Evolutionary conservation across 1,140 invertebrate genomes (phyloP), one percentile per base, ranked within the genome.

Genomic region (Philotrypesis tridentata): DNA sequence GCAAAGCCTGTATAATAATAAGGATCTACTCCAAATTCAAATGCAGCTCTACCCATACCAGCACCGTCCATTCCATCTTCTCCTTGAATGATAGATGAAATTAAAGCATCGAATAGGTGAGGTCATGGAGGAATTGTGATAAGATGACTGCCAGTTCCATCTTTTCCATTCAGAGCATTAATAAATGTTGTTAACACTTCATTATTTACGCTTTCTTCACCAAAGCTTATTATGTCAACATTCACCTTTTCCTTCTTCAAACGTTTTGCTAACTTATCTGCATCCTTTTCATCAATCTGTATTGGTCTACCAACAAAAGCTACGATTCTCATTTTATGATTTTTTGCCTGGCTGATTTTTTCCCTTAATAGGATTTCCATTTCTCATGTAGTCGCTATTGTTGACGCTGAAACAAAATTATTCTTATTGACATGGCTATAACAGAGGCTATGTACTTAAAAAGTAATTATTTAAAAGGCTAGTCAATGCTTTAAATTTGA

Each of bases 171-270:
- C 5, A 99, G 91, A 40, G 97, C 96, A 89, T 99, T 99, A 27
- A 99, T 94, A 91, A 99, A 99, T 14, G 95, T 93, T 60, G 97
- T 97, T 72, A 99, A 91, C 21, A 98, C 94, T 83, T 98, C 96
- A 88, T 95, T 96, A 85, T 97, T 97, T 14, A 94, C 92, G 14
- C 93, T 90, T 89, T 99, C 98, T 93, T 99, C 98, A 1, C 99
- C 99, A 93, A 99, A 99, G 87, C 97, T 99, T 78, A 99, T 95
- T 76, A 99, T 95, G 92, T 99, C 99, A 63, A 99, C 98, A 90
- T 97, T 99, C 0, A 99, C 99, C 92, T 99, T 99, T 89, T 99
- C 99, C 90, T 99, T 99, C 90, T 99, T 99, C 70, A 99, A 92
- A 86, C 98, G 95, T 89, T 99, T 99, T 0, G 98, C 99, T 78